Percentiles rank a stretch among this genome's conserved stretches.
Evolutionary conservation across 2,888 invertebrate species (phyloP).

Genomic region (Platerodrilus igneus): DNA sequence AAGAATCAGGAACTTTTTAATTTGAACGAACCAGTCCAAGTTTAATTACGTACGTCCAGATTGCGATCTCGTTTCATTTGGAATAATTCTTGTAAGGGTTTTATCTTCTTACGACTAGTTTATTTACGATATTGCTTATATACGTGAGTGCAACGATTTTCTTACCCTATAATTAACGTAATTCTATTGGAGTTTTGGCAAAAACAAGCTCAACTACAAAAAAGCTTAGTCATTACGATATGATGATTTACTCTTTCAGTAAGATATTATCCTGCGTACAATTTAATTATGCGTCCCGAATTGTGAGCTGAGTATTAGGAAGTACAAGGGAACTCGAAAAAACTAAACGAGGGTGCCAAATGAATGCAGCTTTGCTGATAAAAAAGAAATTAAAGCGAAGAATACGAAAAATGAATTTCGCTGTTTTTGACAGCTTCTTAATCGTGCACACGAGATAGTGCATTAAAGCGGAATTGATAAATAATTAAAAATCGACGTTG

Average conservation of each 20-base stretch:
- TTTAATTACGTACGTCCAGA: constrained; percentile 24
- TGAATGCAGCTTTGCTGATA: constrained; percentile 51
- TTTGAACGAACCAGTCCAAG: constrained; percentile 19
- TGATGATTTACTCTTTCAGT: no score
- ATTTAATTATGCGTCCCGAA: constrained; percentile 21
- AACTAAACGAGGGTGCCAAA: constrained; percentile 39
- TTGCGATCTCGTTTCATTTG: constrained; percentile 18
- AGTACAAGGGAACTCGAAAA: constrained; percentile 23
- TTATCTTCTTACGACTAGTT: constrained; percentile 13
- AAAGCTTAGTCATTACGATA: no score
- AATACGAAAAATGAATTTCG: constrained; percentile 49
- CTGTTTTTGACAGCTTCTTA: constrained; percentile 52
- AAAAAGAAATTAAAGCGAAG: constrained; percentile 50
- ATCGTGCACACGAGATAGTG: constrained; percentile 43
- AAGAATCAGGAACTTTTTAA: constrained; percentile 22
- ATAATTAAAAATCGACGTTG: constrained; percentile 22
- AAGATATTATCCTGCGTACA: no score
- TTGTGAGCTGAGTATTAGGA: constrained; percentile 22
- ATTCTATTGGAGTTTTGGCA: no score
- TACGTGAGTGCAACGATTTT: no score
- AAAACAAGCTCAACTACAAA: no score
- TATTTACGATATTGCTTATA: constrained; percentile 12
- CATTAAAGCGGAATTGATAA: constrained; percentile 23
- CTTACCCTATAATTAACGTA: no score
- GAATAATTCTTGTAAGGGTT: constrained; percentile 13